phyloP scores from a whole-genome alignment of 2,113 vertebrate genomes.

The human region DNA sequence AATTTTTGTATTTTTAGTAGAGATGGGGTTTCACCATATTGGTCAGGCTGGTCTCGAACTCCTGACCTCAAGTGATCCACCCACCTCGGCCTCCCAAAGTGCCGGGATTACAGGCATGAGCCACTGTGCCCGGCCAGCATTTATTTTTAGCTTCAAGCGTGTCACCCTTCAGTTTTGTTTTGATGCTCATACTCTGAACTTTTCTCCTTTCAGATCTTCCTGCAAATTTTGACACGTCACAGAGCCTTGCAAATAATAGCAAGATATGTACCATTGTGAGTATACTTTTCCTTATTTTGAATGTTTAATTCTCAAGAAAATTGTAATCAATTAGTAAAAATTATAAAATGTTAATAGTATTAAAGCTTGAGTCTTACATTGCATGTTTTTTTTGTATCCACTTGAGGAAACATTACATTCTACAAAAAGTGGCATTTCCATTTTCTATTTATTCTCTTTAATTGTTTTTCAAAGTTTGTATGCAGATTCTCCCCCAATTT shows the following conservation, averaged over 20 bases:
- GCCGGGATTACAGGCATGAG: too few relatives aligned
- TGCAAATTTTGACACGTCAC: constrained; percentile 92
- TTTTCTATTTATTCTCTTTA: constrained; percentile 3
- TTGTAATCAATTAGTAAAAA: neutral
- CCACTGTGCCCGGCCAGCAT: too few relatives aligned
- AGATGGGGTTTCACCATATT: too few relatives aligned
- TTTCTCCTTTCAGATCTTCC: constrained; percentile 85
- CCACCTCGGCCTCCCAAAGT: too few relatives aligned
- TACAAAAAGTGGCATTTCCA: neutral
- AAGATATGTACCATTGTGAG: constrained; percentile 98
- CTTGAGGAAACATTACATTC: neutral
- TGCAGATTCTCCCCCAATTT: neutral
- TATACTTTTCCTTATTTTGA: constrained; percentile 67
- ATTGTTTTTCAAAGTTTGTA: neutral
- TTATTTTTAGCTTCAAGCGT: neutral
- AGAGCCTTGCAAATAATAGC: constrained; percentile 93
- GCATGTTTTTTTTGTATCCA: neutral
- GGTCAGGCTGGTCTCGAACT: too few relatives aligned
- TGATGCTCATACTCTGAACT: neutral
- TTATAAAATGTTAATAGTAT: neutral
- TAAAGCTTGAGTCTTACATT: neutral
- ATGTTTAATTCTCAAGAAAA: constrained; percentile 21
- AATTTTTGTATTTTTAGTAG: too few relatives aligned
- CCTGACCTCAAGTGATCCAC: too few relatives aligned
- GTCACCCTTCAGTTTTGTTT: constrained; percentile 18